phyloP scores from a whole-genome alignment of 2,797 vertebrate genomes.

The Ptychadena robeensis region DNA sequence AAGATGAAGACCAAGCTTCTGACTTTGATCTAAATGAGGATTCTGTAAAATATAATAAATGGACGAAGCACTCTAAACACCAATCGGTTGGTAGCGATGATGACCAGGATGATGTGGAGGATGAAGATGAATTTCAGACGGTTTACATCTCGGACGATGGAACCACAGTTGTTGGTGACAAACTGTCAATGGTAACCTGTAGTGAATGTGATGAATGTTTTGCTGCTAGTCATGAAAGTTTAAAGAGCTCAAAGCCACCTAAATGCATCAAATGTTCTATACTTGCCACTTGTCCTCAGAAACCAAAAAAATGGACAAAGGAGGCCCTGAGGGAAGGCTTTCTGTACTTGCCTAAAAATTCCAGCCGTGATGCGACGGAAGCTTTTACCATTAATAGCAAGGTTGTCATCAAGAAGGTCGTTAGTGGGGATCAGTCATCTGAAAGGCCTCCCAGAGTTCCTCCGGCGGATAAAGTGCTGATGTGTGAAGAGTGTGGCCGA shows the following conservation, averaged over 20 bases:
- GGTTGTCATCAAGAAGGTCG: neutral
- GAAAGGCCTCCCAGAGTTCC: neutral
- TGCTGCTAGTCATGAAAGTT: neutral
- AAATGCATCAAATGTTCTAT: conserved; percentile 1
- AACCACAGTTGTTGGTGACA: neutral
- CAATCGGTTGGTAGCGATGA: neutral
- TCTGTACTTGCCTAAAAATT: neutral
- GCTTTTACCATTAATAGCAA: neutral
- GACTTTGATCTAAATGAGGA: neutral
- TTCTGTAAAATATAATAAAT: neutral
- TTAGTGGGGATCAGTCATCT: neutral
- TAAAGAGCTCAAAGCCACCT: neutral
- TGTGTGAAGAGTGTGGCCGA: neutral
- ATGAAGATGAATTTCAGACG: neutral
- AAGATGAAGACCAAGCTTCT: neutral
- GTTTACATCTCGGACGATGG: neutral
- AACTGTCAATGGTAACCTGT: neutral
- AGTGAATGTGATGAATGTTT: neutral
- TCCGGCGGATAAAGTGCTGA: neutral
- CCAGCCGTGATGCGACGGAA: neutral
- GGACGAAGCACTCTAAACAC: neutral
- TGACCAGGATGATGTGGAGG: neutral
- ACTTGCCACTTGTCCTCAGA: neutral
- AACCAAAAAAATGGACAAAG: neutral
- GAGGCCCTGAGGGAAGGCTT: neutral